These are phyloP conservation scores for Ophonus ardosiacus DNA, from an alignment of 2,888 invertebrate genomes.

Conservation along the genomic window DNA sequence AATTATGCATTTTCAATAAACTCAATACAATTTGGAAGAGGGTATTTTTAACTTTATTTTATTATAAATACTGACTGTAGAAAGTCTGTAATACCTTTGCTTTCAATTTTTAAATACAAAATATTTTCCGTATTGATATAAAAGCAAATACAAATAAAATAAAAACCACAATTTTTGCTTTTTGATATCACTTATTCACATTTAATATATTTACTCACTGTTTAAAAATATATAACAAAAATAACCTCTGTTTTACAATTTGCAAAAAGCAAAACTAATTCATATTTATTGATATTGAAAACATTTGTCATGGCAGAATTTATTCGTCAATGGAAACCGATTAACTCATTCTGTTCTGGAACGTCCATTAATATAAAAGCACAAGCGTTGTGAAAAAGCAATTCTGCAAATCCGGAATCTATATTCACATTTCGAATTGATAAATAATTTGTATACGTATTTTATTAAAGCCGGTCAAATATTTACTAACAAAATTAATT, in stretches of 20 bases:
- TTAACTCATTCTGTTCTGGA: constrained; percentile 11
- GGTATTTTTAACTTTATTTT: neutral
- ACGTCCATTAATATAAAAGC: constrained; percentile 16
- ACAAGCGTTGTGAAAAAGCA: neutral
- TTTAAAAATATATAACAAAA: neutral
- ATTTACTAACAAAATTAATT: constrained; percentile 21
- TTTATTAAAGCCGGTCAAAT: constrained; percentile 9
- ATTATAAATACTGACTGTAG: too few species aligned
- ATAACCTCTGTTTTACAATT: neutral
- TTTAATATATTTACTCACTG: too few species aligned
- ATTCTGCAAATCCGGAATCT: constrained; percentile 16
- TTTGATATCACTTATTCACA: too few species aligned
- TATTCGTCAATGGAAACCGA: constrained; percentile 20
- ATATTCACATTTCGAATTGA: constrained; percentile 9
- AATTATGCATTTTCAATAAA: constrained; percentile 16
- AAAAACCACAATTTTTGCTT: too few species aligned
- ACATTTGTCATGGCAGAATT: constrained; percentile 5
- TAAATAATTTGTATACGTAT: constrained; percentile 10
- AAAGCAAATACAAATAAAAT: too few species aligned
- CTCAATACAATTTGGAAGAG: neutral
- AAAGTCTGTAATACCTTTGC: neutral
- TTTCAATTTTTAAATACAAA: neutral
- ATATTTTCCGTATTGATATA: neutral
- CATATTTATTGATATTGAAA: constrained; percentile 6
- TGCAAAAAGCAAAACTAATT: constrained; percentile 8